Evolutionary conservation across 2,888 invertebrate species (phyloP).

Genomic region (Polyommatus icarus): DNA sequence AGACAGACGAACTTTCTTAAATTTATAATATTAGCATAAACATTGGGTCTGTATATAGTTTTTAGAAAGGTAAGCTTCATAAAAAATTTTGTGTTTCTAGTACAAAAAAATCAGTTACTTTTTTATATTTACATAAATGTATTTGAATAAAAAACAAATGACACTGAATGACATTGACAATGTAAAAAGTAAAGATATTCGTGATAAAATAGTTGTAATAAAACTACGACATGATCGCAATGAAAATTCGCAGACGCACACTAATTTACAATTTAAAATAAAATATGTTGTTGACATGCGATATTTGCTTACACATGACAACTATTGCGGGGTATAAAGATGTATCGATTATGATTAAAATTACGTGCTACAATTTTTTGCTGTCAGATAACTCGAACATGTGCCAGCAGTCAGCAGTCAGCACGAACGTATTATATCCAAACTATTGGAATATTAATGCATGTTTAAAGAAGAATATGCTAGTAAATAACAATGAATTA

Average conservation of each 20-base stretch:
- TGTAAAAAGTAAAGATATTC: conserved; percentile 6
- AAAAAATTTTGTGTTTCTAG: too few species aligned
- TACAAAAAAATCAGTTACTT: not conserved
- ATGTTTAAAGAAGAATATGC: not conserved
- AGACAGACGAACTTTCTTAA: too few species aligned
- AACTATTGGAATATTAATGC: not conserved
- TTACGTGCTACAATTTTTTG: conserved; percentile 2
- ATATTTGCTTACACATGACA: conserved; percentile 27
- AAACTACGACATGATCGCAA: not conserved
- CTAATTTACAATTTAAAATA: conserved; percentile 5
- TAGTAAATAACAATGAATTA: too few species aligned
- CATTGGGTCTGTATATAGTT: too few species aligned
- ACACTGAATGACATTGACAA: not conserved
- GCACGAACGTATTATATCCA: not conserved
- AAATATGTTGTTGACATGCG: conserved; percentile 29
- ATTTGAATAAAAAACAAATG: not conserved
- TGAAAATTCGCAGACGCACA: conserved; percentile 12
- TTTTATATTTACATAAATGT: not conserved
- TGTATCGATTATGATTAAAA: not conserved
- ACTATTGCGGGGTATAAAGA: not conserved
- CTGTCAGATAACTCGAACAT: not conserved
- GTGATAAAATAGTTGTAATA: not conserved
- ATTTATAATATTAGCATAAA: too few species aligned
- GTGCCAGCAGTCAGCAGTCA: not conserved
- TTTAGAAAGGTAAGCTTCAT: too few species aligned